These are phyloP conservation scores for Margaritifera margaritifera DNA, from an alignment of 2,888 invertebrate species.

Conservation along the genomic window DNA sequence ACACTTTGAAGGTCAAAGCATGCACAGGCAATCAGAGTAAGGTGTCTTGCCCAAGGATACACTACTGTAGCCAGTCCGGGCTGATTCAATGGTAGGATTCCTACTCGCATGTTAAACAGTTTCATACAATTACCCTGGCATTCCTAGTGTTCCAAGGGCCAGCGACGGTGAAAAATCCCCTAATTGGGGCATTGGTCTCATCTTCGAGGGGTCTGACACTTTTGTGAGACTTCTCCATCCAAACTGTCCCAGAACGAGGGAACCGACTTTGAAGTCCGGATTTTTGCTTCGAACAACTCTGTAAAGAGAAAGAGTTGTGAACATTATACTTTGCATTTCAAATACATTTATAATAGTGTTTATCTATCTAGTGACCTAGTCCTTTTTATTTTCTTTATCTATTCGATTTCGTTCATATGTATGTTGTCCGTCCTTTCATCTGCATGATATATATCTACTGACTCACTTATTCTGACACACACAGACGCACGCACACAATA, in stretches of 20 bases:
- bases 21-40: no score
- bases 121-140: constrained; percentile 80
- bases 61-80: no score
- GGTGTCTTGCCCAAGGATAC: not conserved
- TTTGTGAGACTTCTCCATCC: constrained; percentile 78
- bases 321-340: not conserved
- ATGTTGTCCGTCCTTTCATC: no score
- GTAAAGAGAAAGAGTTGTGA: constrained; percentile 48
- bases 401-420: no score
- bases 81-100: no score
- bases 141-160: constrained; percentile 81
- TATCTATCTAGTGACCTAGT: no score
- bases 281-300: constrained; percentile 82
- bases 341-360: no score
- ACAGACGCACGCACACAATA: no score
- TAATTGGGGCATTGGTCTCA: constrained; percentile 57
- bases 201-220: constrained; percentile 12
- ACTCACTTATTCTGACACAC: no score
- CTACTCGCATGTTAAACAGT: constrained; percentile 12
- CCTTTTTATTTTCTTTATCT: no score
- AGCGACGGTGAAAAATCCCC: constrained; percentile 78
- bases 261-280: constrained; percentile 79
- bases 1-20: no score
- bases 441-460: no score
- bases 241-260: constrained; percentile 78